A percentile compares a stretch with the other conserved stretches of the same genome.
Evolutionary conservation across 2,888 invertebrate species (phyloP).

Genomic region (Matsumyia berberina): DNA sequence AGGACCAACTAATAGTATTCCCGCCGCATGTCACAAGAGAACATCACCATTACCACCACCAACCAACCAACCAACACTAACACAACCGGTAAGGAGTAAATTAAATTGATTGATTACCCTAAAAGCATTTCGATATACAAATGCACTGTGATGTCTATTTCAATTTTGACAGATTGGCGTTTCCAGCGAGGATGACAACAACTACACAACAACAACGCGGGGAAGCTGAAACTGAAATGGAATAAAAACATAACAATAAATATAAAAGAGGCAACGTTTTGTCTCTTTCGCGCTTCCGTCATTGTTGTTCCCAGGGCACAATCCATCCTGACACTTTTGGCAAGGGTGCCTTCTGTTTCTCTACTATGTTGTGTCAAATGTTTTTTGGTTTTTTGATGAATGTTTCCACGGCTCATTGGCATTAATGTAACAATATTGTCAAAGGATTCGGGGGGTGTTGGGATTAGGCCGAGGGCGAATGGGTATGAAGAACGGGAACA

Average conservation of each 20-base stretch:
- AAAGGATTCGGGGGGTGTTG: conserved; percentile 59
- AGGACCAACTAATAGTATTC: conserved; percentile 15
- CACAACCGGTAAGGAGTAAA: conserved; percentile 47
- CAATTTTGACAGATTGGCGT: conserved; percentile 80
- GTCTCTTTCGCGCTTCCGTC: conserved; percentile 23
- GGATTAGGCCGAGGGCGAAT: conserved; percentile 44
- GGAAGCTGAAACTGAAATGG: conserved; percentile 8
- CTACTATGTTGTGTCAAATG: conserved; percentile 60
- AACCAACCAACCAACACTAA: background rate
- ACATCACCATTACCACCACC: background rate
- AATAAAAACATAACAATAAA: conserved; percentile 38
- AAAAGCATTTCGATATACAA: conserved; percentile 74
- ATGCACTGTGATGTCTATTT: conserved; percentile 65
- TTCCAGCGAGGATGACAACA: conserved; percentile 44
- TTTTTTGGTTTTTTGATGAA: conserved; percentile 62
- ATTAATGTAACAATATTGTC: conserved; percentile 78
- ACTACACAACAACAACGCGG: conserved; percentile 29
- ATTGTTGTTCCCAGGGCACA: conserved; percentile 23
- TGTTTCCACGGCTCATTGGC: conserved; percentile 79
- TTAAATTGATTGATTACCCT: conserved; percentile 81
- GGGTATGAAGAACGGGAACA: background rate
- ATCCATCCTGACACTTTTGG: conserved; percentile 61
- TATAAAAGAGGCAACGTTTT: conserved; percentile 23
- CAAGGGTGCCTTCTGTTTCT: conserved; percentile 22
- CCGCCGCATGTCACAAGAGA: conserved; percentile 17